phyloP scores from a whole-genome alignment of 2,113 vertebrate genomes.

The Sus scrofa region T2T-Sscrofa CM000826.6:101906501-101907000 shows the following conservation, averaged over 20 bases:
- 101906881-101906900: not conserved
- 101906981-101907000: conserved; percentile 6
- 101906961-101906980: conserved; percentile 22
- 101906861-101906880: not conserved
- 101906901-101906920: conserved; percentile 15
- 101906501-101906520: not conserved
- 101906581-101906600: not conserved
- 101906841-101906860: conserved; percentile 21
- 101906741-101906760: not conserved
- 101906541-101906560: not conserved
- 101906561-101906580: not conserved
- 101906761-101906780: not conserved
- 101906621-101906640: not conserved
- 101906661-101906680: not conserved
- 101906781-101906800: not conserved
- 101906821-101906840: not conserved
- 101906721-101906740: not conserved
- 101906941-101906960: conserved; percentile 30
- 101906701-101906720: conserved; percentile 11
- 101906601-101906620: not conserved
- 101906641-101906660: not conserved
- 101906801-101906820: not conserved
- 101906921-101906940: conserved; percentile 44
- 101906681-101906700: not conserved
- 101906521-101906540: not conserved